Conservation (phyloP, 2,113 vertebrate species). For the Triplophysa dalaica region DNA sequence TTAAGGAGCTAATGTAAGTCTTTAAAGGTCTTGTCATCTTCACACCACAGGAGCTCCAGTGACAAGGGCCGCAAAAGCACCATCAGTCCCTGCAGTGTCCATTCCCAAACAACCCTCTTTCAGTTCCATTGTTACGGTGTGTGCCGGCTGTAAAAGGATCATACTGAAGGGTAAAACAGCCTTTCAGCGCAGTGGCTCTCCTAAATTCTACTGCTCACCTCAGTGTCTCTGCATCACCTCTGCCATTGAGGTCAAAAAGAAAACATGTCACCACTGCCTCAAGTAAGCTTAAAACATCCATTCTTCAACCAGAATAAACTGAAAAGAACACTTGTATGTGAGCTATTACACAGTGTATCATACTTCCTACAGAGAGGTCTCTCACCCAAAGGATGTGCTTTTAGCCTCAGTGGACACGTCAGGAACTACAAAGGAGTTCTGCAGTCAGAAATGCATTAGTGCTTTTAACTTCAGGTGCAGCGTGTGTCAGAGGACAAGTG, state of each 20-base stretch:
- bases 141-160: slow-evolving; percentile 88
- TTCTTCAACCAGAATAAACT: no score
- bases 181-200: slow-evolving; percentile 92
- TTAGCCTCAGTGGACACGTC: slow-evolving; percentile 80
- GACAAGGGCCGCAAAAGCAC: slow-evolving; percentile 28
- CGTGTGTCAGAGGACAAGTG: slow-evolving; percentile 86
- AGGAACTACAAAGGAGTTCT: slow-evolving; percentile 87
- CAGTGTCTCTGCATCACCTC: slow-evolving; percentile 86
- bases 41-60: slow-evolving; percentile 1
- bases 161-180: slow-evolving; percentile 95
- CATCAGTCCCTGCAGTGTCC: slow-evolving; percentile 62
- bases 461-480: slow-evolving; percentile 88
- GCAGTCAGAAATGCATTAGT: slow-evolving; percentile 87
- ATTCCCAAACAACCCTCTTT: slow-evolving; percentile 71
- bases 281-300: slow-evolving; percentile 76
- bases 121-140: slow-evolving; percentile 81
- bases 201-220: slow-evolving; percentile 81
- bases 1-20: background rate
- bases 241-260: slow-evolving; percentile 74
- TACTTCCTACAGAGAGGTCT: slow-evolving; percentile 78
- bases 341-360: background rate
- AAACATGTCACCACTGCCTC: slow-evolving; percentile 87
- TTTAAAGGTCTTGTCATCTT: background rate
- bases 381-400: slow-evolving; percentile 88
- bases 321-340: no score